Conservation (phyloP, 2,113 vertebrate species). For the Emydocephalus ijimae region DNA sequence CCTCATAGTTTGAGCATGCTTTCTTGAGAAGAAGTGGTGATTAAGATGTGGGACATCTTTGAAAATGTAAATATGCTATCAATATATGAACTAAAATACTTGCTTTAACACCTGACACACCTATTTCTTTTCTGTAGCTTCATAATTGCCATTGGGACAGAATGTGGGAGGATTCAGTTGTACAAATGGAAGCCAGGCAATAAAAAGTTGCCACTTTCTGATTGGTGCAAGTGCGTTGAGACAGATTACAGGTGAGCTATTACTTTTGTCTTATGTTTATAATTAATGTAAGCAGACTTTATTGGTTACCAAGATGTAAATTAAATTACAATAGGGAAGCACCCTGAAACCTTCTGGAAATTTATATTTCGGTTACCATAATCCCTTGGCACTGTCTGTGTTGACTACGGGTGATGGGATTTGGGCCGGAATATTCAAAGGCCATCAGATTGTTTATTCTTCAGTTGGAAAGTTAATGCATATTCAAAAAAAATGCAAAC, state of each 20-base stretch:
- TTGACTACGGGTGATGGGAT: not conserved
- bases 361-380: not conserved
- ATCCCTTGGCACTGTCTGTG: not conserved
- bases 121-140: constrained; percentile 70
- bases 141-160: constrained; percentile 85
- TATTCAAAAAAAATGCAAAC: not conserved
- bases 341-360: not conserved
- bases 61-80: not conserved
- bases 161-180: constrained; percentile 82
- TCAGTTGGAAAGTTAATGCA: not conserved
- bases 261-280: constrained; percentile 10
- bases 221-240: constrained; percentile 79
- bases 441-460: not conserved
- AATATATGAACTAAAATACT: not conserved
- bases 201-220: constrained; percentile 63
- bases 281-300: not conserved
- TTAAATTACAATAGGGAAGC: not conserved
- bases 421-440: not conserved
- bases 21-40: not conserved
- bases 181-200: constrained; percentile 80
- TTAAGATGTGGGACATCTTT: not conserved
- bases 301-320: not conserved
- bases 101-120: not conserved
- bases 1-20: not conserved
- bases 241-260: constrained; percentile 80